phyloP scores from a whole-genome alignment of 2,797 vertebrate species.

The Tragelaphus eurycerus region DNA sequence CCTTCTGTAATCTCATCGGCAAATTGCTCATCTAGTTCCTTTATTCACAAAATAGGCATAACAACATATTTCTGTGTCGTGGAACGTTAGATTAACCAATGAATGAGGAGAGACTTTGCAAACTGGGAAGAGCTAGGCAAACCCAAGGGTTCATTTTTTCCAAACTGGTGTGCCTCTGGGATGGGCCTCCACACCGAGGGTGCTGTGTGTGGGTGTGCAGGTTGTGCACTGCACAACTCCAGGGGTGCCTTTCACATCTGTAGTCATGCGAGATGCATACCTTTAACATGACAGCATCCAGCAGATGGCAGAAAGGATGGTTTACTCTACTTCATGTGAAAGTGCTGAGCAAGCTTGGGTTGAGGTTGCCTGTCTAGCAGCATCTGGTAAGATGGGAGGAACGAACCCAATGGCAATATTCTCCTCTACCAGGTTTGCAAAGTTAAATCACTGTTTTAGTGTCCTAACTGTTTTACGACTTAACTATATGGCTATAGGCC shows the following conservation, averaged over 20 bases:
- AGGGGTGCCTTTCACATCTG: neutral
- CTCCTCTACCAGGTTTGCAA: neutral
- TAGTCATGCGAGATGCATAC: no score
- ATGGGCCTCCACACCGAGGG: rapidly evolving
- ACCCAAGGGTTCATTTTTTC: neutral
- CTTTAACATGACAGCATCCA: neutral
- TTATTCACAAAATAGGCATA: neutral
- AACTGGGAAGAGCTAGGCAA: neutral
- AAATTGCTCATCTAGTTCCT: neutral
- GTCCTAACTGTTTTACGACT: neutral
- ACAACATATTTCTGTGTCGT: rapidly evolving
- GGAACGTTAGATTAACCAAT: neutral
- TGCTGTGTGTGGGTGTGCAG: neutral
- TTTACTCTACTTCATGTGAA: neutral
- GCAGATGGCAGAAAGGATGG: neutral
- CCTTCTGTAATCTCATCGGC: neutral
- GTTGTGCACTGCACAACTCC: neutral
- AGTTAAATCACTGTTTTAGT: neutral
- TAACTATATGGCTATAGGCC: neutral
- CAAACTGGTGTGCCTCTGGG: neutral
- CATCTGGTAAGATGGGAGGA: neutral
- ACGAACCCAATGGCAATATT: rapidly evolving
- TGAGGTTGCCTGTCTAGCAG: no score
- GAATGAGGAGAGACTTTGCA: neutral
- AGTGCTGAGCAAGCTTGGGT: neutral